Base-by-base conservation (phyloP, 2,797 vertebrate genomes). In the Crax fasciolata region DNA sequence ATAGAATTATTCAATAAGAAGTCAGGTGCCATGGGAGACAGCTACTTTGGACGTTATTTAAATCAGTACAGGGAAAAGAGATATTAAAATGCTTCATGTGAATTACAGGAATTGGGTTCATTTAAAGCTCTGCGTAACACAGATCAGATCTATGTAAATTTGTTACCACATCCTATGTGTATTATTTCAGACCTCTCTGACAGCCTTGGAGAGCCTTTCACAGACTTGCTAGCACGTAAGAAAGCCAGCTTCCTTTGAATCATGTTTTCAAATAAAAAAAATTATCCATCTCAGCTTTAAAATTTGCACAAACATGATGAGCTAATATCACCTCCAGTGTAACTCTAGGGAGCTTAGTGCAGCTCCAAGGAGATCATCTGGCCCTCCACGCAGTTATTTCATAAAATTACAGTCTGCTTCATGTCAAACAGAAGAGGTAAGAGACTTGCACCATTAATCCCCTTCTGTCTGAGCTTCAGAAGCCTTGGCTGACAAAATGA, bases 401-500 rank as follows among this genome's bases (percentile, higher is more conserved):
- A 58, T 61, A 44, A 87, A 93, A 89, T 72, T 67, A 75, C 71
- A 68, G 17, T 80, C 92, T 87, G 81, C 68, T 95, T 94, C 16
- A 2, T 65, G 84, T 94, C 88, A 94, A 89, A 72, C 46, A 84
- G 78, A 77, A 87, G 75, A 93, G 72, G 89, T 74, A 78, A 92
- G 87, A 87, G 59, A 87, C 65, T 92, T 65, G 46, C 72, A 39
- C 41, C 72, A 21, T 59, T 96, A 96, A 96, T 96, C 84, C 89
- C 89, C 61, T 75, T 58, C 86, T 90, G 84, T 68, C 58, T 28
- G 90, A 80, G 79, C 84, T 81, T 93, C 2, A 0, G 84, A 85
- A 96, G 86, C 90, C 65, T 81, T 57, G 88, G 68, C 84, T 95
- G 92, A 83, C 86, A 96, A 89, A 93, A 77, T 68, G 67, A 84